Evolutionary conservation across 2,113 vertebrate species (phyloP), one percentile per base, ranked within the genome.

Genomic region (Ophiodon elongatus): DNA sequence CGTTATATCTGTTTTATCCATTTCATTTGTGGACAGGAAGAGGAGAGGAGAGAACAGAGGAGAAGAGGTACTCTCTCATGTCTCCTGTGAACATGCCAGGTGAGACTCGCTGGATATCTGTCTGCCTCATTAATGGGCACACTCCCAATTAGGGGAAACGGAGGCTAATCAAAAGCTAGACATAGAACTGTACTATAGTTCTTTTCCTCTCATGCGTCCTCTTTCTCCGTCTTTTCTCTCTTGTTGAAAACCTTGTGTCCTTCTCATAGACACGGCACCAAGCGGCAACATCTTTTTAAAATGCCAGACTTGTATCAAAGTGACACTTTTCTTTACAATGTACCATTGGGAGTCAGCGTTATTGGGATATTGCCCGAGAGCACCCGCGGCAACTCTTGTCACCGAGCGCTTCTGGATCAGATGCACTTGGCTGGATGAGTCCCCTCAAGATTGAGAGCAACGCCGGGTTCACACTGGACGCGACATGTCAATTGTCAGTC

Each of bases 1-100:
- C 87, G 84, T 91, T 92, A 83, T 80, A 67, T 83, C 80, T 56
- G 47, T 79, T 93, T 90, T 78, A 88, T 85, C 77, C 65, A 69
- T 79, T 80, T 86, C 67, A 73, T 83, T 75, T 27, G 77, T 19
- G 57, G 80, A 76, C 60, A 39, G 41, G 64, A 71, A 73, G 54
- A 80, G 57, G 43, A 35, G 29, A 76, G 33, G 59, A 62, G 31
- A 54, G 69, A 78, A 33, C 59, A 60, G 59, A 70, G 43, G 65
- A 74, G 66, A 66, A 21, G 79, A 62, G 35, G 29, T 64, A 21
- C 57, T 76, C 39, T 78, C 43, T 83, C 6, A 4, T 45, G 41
- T 77, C 72, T 82, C 85, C 57, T 50, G 76, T 89, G 82, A 79
- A 52, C 79, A 81, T 35, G 14, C 10, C 71, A 80, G 85, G 79